A percentile compares a stretch with the other conserved stretches of the same genome.
phyloP scores from a whole-genome alignment of 2,113 vertebrate genomes.

The Rhinoptilus africanus region DNA sequence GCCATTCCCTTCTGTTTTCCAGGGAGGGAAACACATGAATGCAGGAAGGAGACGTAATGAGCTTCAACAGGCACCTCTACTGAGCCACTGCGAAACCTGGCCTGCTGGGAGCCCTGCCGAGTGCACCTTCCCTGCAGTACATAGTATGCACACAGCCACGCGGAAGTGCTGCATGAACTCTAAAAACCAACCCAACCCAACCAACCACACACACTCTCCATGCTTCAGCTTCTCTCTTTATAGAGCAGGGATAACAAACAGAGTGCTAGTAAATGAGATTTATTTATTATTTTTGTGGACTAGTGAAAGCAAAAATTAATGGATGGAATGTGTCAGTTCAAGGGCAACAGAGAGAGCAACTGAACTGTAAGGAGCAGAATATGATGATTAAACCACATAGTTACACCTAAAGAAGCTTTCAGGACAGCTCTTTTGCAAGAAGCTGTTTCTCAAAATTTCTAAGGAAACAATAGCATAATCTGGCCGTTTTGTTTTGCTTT shows the following conservation, averaged over 20 bases:
- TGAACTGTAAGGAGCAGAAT: background rate
- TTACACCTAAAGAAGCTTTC: background rate
- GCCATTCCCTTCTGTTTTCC: background rate
- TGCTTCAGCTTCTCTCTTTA: background rate
- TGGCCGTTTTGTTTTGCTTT: background rate
- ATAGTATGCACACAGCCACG: accelerated
- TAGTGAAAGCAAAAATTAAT: background rate
- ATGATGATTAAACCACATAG: background rate
- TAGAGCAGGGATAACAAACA: background rate
- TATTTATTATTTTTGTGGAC: background rate
- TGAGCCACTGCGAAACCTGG: background rate
- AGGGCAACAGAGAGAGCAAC: background rate
- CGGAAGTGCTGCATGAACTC: background rate
- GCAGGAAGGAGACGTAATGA: background rate
- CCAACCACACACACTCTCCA: background rate
- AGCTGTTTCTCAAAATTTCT: background rate
- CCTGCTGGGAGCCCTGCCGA: background rate
- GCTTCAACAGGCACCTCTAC: background rate
- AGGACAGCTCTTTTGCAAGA: background rate
- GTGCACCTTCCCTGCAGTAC: background rate
- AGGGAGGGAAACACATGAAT: background rate
- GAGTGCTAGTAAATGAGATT: background rate
- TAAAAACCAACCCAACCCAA: background rate
- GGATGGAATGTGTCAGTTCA: background rate
- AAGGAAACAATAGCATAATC: background rate